Evolutionary conservation across 2,888 invertebrate genomes (phyloP).

Genomic region (Biston stratarius): DNA sequence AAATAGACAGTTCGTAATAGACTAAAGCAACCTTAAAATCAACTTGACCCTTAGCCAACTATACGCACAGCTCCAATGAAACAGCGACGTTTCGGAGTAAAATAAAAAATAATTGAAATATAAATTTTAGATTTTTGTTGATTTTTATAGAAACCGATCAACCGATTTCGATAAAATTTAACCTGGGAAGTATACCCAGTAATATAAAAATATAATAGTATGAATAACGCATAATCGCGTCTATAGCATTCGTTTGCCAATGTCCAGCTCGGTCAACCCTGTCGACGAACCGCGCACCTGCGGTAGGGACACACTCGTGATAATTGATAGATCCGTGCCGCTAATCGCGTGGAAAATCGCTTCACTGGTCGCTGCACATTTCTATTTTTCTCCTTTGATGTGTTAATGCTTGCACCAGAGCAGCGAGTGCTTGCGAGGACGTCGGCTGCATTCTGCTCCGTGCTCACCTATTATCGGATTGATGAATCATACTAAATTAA

Average conservation of each 20-base stretch:
- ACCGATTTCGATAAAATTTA: too few relatives aligned
- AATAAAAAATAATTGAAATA: too few relatives aligned
- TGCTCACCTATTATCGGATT: slow-evolving; percentile 2
- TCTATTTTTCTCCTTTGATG: slow-evolving; percentile 86
- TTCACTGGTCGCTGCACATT: slow-evolving; percentile 82
- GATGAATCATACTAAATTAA: background rate
- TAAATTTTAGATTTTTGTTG: too few relatives aligned
- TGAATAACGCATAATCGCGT: background rate
- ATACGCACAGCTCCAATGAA: too few relatives aligned
- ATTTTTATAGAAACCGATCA: too few relatives aligned
- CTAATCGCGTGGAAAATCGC: slow-evolving; percentile 82
- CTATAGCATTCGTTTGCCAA: background rate
- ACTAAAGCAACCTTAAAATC: too few relatives aligned
- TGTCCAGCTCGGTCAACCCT: slow-evolving; percentile 20
- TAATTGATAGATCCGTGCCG: slow-evolving; percentile 78
- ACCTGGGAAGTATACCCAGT: too few relatives aligned
- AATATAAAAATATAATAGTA: too few relatives aligned
- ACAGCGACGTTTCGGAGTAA: too few relatives aligned
- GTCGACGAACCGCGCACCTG: slow-evolving; percentile 38
- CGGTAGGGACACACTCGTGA: slow-evolving; percentile 52
- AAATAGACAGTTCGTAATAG: too few relatives aligned
- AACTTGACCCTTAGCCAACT: too few relatives aligned
- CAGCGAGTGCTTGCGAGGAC: slow-evolving; percentile 55
- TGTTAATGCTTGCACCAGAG: slow-evolving; percentile 82
- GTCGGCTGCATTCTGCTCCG: slow-evolving; percentile 2